A percentile compares a stretch with the other conserved stretches of the same genome.
Evolutionary conservation across 1,140 invertebrate genomes (phyloP).

Genomic region (Metaphire vulgaris): DNA sequence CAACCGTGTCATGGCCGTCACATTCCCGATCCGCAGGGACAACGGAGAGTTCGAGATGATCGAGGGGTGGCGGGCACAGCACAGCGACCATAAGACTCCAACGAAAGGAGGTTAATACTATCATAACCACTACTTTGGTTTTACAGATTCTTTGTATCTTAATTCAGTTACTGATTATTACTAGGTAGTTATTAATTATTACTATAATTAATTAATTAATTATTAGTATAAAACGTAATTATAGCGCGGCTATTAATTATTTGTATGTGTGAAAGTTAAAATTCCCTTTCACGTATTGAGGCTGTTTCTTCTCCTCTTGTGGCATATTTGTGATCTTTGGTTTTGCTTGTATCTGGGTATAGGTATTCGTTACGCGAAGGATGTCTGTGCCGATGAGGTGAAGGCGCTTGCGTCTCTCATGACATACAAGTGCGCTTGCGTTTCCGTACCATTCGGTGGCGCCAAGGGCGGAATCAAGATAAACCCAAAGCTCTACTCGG

Average conservation of each 20-base stretch:
- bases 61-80: slow-evolving; percentile 91
- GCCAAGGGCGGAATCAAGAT: slow-evolving; percentile 98
- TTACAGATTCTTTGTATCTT: too few relatives aligned
- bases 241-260: too few relatives aligned
- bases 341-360: too few relatives aligned
- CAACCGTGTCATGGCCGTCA: slow-evolving; percentile 86
- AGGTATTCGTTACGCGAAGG: slow-evolving; percentile 86
- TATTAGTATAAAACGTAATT: too few relatives aligned
- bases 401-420: slow-evolving; percentile 95
- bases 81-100: slow-evolving; percentile 90
- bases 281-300: too few relatives aligned
- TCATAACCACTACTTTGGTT: too few relatives aligned
- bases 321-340: too few relatives aligned
- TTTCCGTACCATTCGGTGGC: slow-evolving; percentile 86
- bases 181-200: too few relatives aligned
- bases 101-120: slow-evolving; percentile 99
- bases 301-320: too few relatives aligned
- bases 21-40: slow-evolving; percentile 88
- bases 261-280: too few relatives aligned
- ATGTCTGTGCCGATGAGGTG: slow-evolving; percentile 64
- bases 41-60: slow-evolving; percentile 96
- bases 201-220: too few relatives aligned
- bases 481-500: slow-evolving; percentile 89
- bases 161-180: too few relatives aligned
- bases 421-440: slow-evolving; percentile 93